Conservation (phyloP, 2,797 vertebrate species). For the Allobates femoralis region DNA sequence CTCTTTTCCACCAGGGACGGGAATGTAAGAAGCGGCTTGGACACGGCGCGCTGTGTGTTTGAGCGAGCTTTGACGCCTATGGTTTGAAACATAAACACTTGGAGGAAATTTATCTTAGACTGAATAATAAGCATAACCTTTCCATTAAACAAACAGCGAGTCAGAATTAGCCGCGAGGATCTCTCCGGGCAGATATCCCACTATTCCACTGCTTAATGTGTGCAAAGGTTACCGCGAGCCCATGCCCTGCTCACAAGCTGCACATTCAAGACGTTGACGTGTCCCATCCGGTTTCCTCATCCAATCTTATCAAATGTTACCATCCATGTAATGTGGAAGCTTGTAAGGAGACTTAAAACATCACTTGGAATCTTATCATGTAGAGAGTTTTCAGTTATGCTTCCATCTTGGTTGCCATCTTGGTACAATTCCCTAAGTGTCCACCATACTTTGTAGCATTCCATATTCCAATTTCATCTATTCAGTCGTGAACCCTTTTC, state of each 20-base stretch:
- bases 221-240: conserved; percentile 44
- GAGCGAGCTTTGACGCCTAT: conserved; percentile 59
- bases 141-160: conserved; percentile 54
- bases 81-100: conserved; percentile 59
- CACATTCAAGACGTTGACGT: not conserved
- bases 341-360: too few relatives aligned
- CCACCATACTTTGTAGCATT: too few relatives aligned
- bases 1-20: conserved; percentile 39
- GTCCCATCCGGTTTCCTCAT: conserved; percentile 14
- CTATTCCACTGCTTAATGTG: conserved; percentile 27
- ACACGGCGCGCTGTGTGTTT: not conserved
- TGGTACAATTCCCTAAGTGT: too few relatives aligned
- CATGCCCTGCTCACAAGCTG: not conserved
- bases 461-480: too few relatives aligned
- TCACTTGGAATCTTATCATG: too few relatives aligned
- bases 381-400: too few relatives aligned
- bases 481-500: too few relatives aligned
- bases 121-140: conserved; percentile 63
- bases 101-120: conserved; percentile 63
- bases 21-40: conserved; percentile 9
- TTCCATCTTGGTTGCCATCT: too few relatives aligned
- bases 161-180: conserved; percentile 29
- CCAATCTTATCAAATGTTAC: conserved; percentile 18
- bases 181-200: conserved; percentile 32
- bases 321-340: not conserved